phyloP scores from a whole-genome alignment of 1,140 invertebrate genomes.

The Drosophila paulistorum region DNA sequence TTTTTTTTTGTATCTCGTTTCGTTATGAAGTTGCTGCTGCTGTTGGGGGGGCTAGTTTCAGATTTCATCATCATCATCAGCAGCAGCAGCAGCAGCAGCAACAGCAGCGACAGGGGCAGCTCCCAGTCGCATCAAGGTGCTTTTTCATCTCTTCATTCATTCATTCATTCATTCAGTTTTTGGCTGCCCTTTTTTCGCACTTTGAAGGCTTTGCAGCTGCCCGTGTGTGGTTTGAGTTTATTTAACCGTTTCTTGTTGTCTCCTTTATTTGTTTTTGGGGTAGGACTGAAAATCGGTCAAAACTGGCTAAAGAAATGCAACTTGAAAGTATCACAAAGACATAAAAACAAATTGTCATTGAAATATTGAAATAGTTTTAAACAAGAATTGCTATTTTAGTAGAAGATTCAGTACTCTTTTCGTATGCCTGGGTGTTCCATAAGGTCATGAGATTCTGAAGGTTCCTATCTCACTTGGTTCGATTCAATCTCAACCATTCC shows the following conservation, averaged over 20 bases:
- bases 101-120: background rate
- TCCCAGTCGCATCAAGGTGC: background rate
- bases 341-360: too few species aligned
- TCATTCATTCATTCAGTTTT: constrained; percentile 4
- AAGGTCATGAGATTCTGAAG: too few species aligned
- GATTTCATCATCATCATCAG: constrained; percentile 38
- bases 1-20: background rate
- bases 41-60: constrained; percentile 35
- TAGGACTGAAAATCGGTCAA: constrained; percentile 12
- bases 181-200: constrained; percentile 20
- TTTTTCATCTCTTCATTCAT: constrained; percentile 14
- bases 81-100: background rate
- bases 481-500: too few species aligned
- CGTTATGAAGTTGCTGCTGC: constrained; percentile 5
- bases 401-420: too few species aligned
- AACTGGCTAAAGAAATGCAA: background rate
- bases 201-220: constrained; percentile 10
- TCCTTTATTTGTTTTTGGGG: constrained; percentile 5
- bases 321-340: background rate
- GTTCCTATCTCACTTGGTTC: too few species aligned
- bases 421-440: too few species aligned
- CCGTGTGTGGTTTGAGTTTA: background rate
- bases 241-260: background rate
- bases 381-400: too few species aligned
- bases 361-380: too few species aligned